Evolutionary conservation across 2,113 vertebrate species (phyloP), one percentile per base, ranked within the genome.

Genomic region (Cyanoderma ruficeps): DNA sequence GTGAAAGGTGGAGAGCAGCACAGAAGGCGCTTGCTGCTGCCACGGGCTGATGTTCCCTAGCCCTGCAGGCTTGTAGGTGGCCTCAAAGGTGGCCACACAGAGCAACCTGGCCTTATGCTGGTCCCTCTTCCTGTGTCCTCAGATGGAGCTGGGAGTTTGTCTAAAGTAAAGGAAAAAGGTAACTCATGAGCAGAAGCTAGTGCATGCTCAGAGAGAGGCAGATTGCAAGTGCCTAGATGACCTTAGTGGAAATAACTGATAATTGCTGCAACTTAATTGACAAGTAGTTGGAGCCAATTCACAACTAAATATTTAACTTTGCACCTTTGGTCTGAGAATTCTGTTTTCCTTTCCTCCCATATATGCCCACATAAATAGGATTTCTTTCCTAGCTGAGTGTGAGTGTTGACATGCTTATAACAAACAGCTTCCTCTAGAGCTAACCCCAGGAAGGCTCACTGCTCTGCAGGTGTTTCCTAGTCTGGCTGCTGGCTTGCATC

Each of bases 391-490:
- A 37, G 15, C 6, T 24, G 33, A 63, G 28, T 19, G 9, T 44
- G 30, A 49, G 65, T 14, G 25, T 53, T 79, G 70, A 83, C 13
- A 28, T 27, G 28, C 25, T 76, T 64, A 0, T 50, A 78, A 55
- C 70, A 60, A 39, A 49, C 57, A 67, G n/a, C 49, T 94, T 89
- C 90, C 15, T 7, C 33, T 53, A 10, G 7, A 56, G 63, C n/a
- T 25, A 47, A 44, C 28, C 23, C 49, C 5, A 6, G 68, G 89
- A 69, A 78, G 14, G 37, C 76, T 75, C 47, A 14, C 8, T 15
- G 74, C 21, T 60, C 82, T 76, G 70, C 85, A 91, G 71, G 75
- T 83, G 85, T 85, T 93, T 87, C 74, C 74, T 49, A 20, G 57
- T 56, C 77, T 35, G 61, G 42, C 70, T 90, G 37, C n/a, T 0